These are phyloP conservation scores for Hypotaenidia okinawae DNA, from an alignment of 2,797 vertebrate genomes.

Conservation along the genomic window DNA sequence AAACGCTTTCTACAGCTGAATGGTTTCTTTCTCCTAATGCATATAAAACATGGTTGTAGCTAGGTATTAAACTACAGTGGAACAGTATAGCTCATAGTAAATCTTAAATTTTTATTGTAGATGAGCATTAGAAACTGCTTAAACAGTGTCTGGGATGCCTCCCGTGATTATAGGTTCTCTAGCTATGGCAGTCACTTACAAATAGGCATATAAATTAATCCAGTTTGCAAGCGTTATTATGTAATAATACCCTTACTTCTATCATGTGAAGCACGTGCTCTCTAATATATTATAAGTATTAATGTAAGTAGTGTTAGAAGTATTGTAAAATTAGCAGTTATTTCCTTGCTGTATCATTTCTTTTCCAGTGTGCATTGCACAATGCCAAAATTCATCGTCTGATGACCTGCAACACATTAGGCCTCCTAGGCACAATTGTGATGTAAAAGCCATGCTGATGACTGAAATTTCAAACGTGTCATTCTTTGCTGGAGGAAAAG, in stretches of 20 bases:
- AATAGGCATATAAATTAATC: slow-evolving; percentile 68
- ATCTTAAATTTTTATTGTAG: slow-evolving; percentile 64
- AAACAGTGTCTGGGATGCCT: slow-evolving; percentile 45
- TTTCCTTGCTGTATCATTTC: slow-evolving; percentile 43
- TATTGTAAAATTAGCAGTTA: slow-evolving; percentile 54
- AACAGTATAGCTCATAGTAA: slow-evolving; percentile 59
- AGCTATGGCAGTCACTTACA: slow-evolving; percentile 55
- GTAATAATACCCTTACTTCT: slow-evolving; percentile 52
- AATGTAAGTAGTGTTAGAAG: slow-evolving; percentile 36
- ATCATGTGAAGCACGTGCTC: slow-evolving; percentile 44
- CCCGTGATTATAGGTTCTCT: slow-evolving; percentile 54
- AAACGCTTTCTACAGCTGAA: slow-evolving; percentile 68
- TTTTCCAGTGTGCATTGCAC: not conserved
- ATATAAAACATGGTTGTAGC: slow-evolving; percentile 69
- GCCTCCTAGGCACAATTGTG: slow-evolving; percentile 53
- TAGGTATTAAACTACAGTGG: slow-evolving; percentile 72
- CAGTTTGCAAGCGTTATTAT: slow-evolving; percentile 40
- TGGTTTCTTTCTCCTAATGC: slow-evolving; percentile 70
- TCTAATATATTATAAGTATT: slow-evolving; percentile 36
- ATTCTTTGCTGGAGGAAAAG: slow-evolving; percentile 58
- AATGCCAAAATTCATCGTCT: slow-evolving; percentile 57
- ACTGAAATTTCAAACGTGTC: slow-evolving; percentile 50
- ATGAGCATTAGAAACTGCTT: slow-evolving; percentile 58
- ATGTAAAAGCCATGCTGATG: slow-evolving; percentile 50
- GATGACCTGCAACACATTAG: slow-evolving; percentile 61